Conservation (phyloP, 2,113 vertebrate genomes). For the Lota lota region DNA sequence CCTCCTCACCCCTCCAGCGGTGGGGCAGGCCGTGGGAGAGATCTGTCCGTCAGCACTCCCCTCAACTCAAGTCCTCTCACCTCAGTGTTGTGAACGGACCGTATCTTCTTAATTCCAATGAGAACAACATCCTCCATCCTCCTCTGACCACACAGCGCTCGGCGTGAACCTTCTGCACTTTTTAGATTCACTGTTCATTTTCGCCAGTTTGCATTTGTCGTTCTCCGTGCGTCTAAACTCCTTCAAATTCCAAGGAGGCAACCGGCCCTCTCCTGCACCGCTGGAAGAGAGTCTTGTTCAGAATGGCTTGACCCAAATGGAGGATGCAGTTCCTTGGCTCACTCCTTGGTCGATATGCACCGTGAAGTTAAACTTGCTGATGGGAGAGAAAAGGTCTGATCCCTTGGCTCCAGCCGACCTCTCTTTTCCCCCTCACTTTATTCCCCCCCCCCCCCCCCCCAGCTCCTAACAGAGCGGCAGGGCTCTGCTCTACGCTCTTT, state of each 20-base stretch:
- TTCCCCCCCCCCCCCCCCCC: constrained; percentile 32
- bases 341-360: constrained; percentile 35
- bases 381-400: constrained; percentile 53
- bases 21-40: constrained; percentile 45
- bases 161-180: too few relatives aligned
- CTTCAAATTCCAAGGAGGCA: constrained; percentile 10
- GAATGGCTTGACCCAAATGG: constrained; percentile 23
- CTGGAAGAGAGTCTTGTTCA: constrained; percentile 28
- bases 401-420: constrained; percentile 52
- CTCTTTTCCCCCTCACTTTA: constrained; percentile 23
- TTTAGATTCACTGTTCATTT: background rate
- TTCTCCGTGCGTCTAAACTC: background rate
- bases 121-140: too few relatives aligned
- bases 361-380: constrained; percentile 66
- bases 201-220: background rate
- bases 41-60: constrained; percentile 42
- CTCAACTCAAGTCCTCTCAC: constrained; percentile 17
- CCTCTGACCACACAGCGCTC: background rate
- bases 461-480: constrained; percentile 47
- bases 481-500: constrained; percentile 45
- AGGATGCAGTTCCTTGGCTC: constrained; percentile 32
- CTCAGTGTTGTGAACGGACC: background rate
- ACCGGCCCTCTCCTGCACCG: background rate
- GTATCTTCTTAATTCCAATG: background rate
- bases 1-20: constrained; percentile 47